Evolutionary conservation across 2,888 invertebrate genomes (phyloP), one percentile per base, ranked within the genome.

Genomic region (Odontothrips loti): DNA sequence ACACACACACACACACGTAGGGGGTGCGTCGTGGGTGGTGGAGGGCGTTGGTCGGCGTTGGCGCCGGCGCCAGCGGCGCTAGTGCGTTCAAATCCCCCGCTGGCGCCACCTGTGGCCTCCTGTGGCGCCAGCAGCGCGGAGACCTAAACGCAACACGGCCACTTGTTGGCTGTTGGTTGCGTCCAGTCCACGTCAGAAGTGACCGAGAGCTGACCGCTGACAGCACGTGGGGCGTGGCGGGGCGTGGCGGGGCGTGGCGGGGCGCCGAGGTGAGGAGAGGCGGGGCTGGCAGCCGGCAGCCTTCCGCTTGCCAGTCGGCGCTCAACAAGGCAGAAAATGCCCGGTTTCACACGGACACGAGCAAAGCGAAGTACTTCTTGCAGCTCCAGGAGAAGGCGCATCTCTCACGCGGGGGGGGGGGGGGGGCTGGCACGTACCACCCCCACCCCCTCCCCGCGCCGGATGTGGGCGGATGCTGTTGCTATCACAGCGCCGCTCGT

Each of bases 261-360:
- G n/a, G n/a, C n/a, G n/a, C 8, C 48, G 48, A 11, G 48, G 10
- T 11, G 48, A 12, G 48, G 10, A 51, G 51, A 51, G 51, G 9
- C 20, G 9, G 51, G 6, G 34, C 34, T 43, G 34, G 58, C 6
- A n/a, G 58, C 15, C 6, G 58, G 58, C 4, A 17, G 68, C 6
- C 8, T 23, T n/a, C 23, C 8, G 68, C 68, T 6, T 68, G 9
- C 68, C 68, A 23, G 68, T 9, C 23, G n/a, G 68, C 9, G 68
- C 68, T 27, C 68, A 75, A 75, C 68, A 27, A 27, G 68, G 27
- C 68, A 75, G 68, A 75, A 75, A 75, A 75, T 75, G 23, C 27
- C 23, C 68, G 68, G 27, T 27, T 75, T 75, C 68, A 75, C 68
- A 75, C 68, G 68, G 68, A 27, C 68, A 27, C 68, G 23, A 23